Evolutionary conservation across 2,113 vertebrate species (phyloP).

Genomic region (Sisor rabdophorus): DNA sequence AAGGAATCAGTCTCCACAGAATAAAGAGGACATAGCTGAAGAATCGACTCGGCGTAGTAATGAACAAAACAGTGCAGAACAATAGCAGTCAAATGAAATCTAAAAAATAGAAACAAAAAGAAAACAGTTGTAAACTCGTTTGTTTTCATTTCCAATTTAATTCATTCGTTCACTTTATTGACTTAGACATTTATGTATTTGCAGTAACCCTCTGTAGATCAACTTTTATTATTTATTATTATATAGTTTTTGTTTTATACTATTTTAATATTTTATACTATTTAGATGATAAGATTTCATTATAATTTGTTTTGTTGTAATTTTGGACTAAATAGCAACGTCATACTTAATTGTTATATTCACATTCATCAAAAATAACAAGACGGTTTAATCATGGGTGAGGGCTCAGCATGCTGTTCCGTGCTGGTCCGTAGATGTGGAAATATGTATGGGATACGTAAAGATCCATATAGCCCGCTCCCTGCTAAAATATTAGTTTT

Average conservation of each 20-base stretch:
- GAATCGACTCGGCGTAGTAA: not conserved
- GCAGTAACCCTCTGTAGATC: not conserved
- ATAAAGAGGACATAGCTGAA: not conserved
- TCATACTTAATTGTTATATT: not conserved
- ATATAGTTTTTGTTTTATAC: too few species aligned
- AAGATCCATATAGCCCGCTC: slow-evolving; percentile 35
- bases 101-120: not conserved
- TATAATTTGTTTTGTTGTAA: not conserved
- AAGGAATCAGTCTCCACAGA: not conserved
- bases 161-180: not conserved
- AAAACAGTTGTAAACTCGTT: too few species aligned
- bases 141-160: too few species aligned
- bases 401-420: slow-evolving; percentile 9
- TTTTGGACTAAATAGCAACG: not conserved
- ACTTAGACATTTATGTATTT: not conserved
- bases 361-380: not conserved
- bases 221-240: too few species aligned
- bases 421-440: slow-evolving; percentile 53
- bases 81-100: not conserved
- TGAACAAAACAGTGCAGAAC: not conserved
- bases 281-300: too few species aligned
- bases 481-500: too few species aligned
- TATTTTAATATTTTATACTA: too few species aligned
- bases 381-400: not conserved
- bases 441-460: slow-evolving; percentile 17